These are phyloP conservation scores for Clarias pachynema DNA, from an alignment of 2,797 vertebrate genomes.

Conservation along the genomic window DNA sequence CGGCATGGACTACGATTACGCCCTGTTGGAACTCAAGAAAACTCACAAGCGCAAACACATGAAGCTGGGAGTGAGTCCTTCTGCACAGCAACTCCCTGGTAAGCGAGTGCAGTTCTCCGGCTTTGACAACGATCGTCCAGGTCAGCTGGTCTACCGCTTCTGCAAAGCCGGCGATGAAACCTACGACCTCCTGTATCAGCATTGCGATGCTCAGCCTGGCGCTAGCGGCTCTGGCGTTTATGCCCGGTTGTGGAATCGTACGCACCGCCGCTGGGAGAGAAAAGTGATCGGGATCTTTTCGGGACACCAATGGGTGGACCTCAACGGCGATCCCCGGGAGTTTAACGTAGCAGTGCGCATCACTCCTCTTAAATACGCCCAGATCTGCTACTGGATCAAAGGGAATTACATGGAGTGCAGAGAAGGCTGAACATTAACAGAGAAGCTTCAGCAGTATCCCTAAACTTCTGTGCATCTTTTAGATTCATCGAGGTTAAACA, in stretches of 20 bases:
- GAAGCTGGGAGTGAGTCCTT: conserved; percentile 92
- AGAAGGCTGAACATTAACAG: conserved; percentile 80
- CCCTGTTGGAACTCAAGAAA: conserved; percentile 93
- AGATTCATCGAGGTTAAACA: conserved; percentile 6
- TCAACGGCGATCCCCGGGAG: conserved; percentile 87
- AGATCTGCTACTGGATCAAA: conserved; percentile 99
- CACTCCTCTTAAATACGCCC: conserved; percentile 96
- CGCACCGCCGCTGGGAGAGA: conserved; percentile 87
- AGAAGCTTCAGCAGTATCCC: background rate
- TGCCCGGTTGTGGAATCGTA: conserved; percentile 92
- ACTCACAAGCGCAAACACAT: conserved; percentile 93
- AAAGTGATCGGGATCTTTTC: conserved; percentile 98
- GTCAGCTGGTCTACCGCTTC: conserved; percentile 94
- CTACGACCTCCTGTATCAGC: conserved; percentile 92
- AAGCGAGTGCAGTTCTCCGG: conserved; percentile 95
- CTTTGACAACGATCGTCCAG: conserved; percentile 90
- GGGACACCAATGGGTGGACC: conserved; percentile 97
- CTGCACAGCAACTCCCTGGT: conserved; percentile 83
- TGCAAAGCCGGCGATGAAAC: conserved; percentile 92
- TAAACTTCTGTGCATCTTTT: background rate
- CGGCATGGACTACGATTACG: conserved; percentile 99
- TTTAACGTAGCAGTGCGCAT: conserved; percentile 96
- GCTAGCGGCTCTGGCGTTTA: conserved; percentile 96
- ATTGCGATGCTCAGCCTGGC: conserved; percentile 93
- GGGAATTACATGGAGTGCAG: conserved; percentile 95